A percentile compares a stretch with the other conserved stretches of the same genome.
These are phyloP conservation scores for Glomeris maerens DNA, from an alignment of 1,140 invertebrate genomes.

Conservation along the genomic window DNA sequence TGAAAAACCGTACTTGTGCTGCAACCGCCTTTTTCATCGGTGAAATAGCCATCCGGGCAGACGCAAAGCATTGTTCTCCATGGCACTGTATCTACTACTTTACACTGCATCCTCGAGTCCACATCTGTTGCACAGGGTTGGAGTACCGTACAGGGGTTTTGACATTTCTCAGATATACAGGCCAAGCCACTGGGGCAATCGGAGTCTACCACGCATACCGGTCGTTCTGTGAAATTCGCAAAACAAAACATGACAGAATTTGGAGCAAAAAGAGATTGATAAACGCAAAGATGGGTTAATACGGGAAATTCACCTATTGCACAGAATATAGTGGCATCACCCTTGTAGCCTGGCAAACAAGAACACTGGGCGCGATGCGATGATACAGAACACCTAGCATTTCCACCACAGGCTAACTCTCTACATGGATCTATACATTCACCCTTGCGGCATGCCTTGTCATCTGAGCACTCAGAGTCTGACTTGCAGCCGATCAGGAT, in stretches of 20 bases:
- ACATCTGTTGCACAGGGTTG: conserved; percentile 19
- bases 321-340: conserved; percentile 16
- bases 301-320: neutral
- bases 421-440: conserved; percentile 59
- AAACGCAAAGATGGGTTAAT: neutral
- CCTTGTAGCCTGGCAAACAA: conserved; percentile 23
- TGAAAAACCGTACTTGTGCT: conserved; percentile 22
- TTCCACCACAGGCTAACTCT: conserved; percentile 42
- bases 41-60: conserved; percentile 65
- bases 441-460: conserved; percentile 58
- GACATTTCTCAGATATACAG: conserved; percentile 18
- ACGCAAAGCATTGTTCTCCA: conserved; percentile 70
- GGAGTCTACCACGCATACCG: conserved; percentile 14
- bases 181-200: conserved; percentile 18
- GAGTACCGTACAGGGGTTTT: conserved; percentile 17
- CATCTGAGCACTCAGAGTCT: conserved; percentile 51
- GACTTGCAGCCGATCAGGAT: conserved; percentile 55
- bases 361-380: conserved; percentile 48
- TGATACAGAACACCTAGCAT: conserved; percentile 58
- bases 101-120: conserved; percentile 46
- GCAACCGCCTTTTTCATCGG: conserved; percentile 58
- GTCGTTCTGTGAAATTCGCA: neutral
- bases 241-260: neutral
- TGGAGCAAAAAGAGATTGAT: neutral
- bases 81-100: conserved; percentile 61